Evolutionary conservation across 2,113 vertebrate species (phyloP), one percentile per base, ranked within the genome.

Genomic region (Atractosteus spatula): DNA sequence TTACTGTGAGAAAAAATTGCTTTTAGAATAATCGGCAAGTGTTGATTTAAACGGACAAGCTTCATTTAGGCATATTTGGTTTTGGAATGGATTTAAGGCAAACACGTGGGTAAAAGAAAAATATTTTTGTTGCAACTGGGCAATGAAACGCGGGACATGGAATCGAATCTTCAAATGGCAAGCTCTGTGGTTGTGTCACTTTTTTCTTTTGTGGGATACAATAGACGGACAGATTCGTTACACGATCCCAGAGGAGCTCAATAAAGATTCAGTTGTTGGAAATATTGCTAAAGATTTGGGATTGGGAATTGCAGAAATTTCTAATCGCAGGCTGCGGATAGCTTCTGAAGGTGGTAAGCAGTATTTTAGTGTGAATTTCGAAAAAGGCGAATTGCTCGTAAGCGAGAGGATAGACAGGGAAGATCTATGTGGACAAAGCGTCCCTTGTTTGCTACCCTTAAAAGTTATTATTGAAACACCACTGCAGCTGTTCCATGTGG

Each of bases 201-300:
- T 75, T 14, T 76, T 73, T 43, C 55, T 67, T 69, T 69, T 17
- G 65, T 72, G 77, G 80, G 74, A 72, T 75, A 78, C 62, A 67
- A 78, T 77, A 57, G 77, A 16, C 0, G 74, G 76, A 55, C 77
- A 79, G 29, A 76, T 89, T 77, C 81, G 79, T 14, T 85, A 86
- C 73, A 81, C 78, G 55, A 79, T 86, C 80, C 82, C 85, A 1
- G 82, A 91, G 80, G 86, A 81, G 70, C 82, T 81, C 66, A 82
- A 82, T 3, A 81, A 85, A 68, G 90, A 89, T 10, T 76, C 89
- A 72, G 83, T 91, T 76, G 90, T 96, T 44, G 93, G 91, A 71
- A 91, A 93, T 77, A 71, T 94, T 13, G 88, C 93, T 6, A 92
- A 93, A 79, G 94, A 96, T 85, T 72, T 98, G 81, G 90, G 93